These are phyloP conservation scores for Acronicta alni DNA, from an alignment of 2,888 invertebrate species.

Conservation along the genomic window DNA sequence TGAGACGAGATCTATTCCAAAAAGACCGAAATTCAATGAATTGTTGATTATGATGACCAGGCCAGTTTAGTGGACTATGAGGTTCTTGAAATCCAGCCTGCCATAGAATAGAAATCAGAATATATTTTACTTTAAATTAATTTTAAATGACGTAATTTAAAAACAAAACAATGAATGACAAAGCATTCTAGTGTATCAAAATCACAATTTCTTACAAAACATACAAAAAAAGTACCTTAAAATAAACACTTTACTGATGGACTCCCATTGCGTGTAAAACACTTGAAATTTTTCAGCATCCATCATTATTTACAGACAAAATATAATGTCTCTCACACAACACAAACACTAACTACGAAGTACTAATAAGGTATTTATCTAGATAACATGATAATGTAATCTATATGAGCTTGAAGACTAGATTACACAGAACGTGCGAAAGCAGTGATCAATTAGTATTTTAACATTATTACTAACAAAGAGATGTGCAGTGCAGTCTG, in stretches of 20 bases:
- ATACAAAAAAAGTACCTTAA: constrained; percentile 52
- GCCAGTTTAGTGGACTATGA: too few species aligned
- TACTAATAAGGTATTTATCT: constrained; percentile 23
- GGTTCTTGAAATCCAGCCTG: too few species aligned
- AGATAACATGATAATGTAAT: constrained; percentile 47
- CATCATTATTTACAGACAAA: constrained; percentile 35
- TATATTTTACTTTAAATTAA: too few species aligned
- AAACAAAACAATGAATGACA: background rate
- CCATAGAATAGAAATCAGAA: too few species aligned
- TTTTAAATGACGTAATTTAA: background rate
- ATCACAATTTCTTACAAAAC: constrained; percentile 2
- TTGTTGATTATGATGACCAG: too few species aligned
- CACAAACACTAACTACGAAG: constrained; percentile 31
- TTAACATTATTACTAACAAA: constrained; percentile 25
- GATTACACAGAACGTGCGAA: constrained; percentile 29
- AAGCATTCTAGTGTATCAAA: background rate
- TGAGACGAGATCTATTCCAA: too few species aligned
- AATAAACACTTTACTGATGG: constrained; percentile 62
- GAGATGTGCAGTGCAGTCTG: constrained; percentile 24
- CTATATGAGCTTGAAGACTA: constrained; percentile 39
- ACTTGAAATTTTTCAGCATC: constrained; percentile 62
- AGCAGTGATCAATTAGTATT: constrained; percentile 22
- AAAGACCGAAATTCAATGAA: too few species aligned
- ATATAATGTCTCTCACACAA: constrained; percentile 5
- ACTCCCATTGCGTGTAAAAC: constrained; percentile 65